Evolutionary conservation across 2,888 invertebrate species (phyloP).

Genomic region (Baccha elongata): DNA sequence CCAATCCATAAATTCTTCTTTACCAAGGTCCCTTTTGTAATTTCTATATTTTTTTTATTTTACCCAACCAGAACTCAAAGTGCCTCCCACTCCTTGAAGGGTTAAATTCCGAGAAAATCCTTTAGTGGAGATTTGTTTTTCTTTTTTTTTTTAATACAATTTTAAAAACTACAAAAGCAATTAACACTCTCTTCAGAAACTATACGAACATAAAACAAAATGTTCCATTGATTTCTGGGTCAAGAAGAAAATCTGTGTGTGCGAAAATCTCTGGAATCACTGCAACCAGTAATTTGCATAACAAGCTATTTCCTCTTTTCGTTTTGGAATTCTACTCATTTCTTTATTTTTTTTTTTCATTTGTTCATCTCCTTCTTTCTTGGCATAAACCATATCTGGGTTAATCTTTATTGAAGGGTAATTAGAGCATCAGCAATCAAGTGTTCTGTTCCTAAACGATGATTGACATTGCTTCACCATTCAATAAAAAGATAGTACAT

Average conservation of each 20-base stretch:
- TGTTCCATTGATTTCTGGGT: slow-evolving; percentile 13
- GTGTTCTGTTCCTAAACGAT: slow-evolving; percentile 40
- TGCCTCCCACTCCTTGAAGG: no score
- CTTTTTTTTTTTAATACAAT: no score
- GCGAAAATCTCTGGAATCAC: slow-evolving; percentile 21
- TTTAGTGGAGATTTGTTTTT: no score
- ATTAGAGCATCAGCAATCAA: slow-evolving; percentile 55
- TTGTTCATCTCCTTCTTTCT: neutral
- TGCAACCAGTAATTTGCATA: slow-evolving; percentile 31
- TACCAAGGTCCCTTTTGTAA: no score
- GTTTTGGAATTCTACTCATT: neutral
- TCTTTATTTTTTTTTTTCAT: neutral
- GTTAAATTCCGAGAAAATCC: no score
- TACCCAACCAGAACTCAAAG: no score
- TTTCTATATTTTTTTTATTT: no score
- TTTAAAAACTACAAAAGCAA: no score
- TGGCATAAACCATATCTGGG: slow-evolving; percentile 45
- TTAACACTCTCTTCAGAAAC: no score
- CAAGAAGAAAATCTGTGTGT: slow-evolving; percentile 22
- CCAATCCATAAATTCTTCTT: no score
- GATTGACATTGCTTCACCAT: slow-evolving; percentile 51
- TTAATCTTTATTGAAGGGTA: slow-evolving; percentile 57
- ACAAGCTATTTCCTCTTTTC: slow-evolving; percentile 49
- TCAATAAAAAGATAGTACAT: slow-evolving; percentile 38
- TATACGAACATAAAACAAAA: neutral